Percentiles rank a stretch among this genome's conserved stretches.
phyloP scores from a whole-genome alignment of 2,113 vertebrate species.

The Enhydra lutris region DNA sequence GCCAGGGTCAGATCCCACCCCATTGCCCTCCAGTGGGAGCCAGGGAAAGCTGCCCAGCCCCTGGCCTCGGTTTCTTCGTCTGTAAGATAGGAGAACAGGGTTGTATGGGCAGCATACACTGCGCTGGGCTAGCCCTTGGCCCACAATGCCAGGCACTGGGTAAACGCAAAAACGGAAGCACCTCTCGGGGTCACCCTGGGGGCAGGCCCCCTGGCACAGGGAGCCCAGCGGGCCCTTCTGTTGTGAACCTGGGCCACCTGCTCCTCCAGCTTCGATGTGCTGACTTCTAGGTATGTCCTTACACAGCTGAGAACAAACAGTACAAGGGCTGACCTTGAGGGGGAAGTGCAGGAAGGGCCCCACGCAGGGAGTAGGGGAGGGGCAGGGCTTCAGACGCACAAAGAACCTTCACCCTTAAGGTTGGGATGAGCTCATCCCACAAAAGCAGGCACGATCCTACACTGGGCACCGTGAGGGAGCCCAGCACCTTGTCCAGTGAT shows the following conservation, averaged over 20 bases:
- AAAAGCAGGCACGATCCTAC: too few species aligned
- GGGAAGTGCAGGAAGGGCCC: too few species aligned
- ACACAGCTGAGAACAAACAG: background rate
- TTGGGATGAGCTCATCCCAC: background rate
- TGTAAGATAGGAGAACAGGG: background rate
- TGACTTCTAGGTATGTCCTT: background rate
- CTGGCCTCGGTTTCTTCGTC: background rate
- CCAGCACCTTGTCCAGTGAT: accelerated
- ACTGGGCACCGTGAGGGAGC: background rate
- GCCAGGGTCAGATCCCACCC: background rate
- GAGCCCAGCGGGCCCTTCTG: accelerated
- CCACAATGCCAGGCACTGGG: background rate
- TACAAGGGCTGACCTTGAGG: background rate
- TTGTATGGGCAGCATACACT: background rate
- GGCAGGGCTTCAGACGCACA: background rate
- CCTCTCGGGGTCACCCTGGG: background rate
- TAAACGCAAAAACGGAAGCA: accelerated
- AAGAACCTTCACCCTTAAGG: background rate
- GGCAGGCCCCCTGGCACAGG: accelerated
- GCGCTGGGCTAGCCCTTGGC: too few species aligned
- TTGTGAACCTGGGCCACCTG: background rate
- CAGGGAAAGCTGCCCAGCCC: background rate
- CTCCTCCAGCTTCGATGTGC: background rate
- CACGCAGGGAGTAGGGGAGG: background rate
- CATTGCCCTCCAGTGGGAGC: background rate